These are phyloP conservation scores for Lepidochrysops patricia DNA, from an alignment of 2,888 invertebrate species.

Conservation along the genomic window DNA sequence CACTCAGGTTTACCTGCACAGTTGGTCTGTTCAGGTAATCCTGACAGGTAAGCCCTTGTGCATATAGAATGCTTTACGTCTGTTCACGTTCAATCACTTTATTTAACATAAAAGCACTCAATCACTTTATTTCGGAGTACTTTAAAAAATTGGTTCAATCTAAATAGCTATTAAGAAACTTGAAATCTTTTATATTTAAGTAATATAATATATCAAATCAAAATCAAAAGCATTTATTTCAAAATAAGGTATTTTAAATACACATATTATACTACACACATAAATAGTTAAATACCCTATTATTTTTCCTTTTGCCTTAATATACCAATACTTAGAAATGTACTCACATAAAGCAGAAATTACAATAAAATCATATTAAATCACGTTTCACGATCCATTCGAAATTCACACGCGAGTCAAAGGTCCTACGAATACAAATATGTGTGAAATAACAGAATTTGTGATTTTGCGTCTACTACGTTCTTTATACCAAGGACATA, in stretches of 20 bases:
- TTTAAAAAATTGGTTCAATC: neutral
- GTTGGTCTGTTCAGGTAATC: no score
- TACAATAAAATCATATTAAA: neutral
- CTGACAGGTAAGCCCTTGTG: no score
- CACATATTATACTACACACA: neutral
- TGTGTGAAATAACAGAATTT: neutral
- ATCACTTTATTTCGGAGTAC: neutral
- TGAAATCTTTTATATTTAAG: no score
- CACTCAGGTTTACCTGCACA: no score
- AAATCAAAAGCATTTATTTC: no score
- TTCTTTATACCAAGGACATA: neutral
- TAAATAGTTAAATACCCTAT: no score
- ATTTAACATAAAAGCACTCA: neutral
- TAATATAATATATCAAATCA: no score
- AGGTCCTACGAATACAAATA: neutral
- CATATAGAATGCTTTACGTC: no score
- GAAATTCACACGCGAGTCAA: neutral
- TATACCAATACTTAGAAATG: neutral
- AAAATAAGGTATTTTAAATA: no score
- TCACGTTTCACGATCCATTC: neutral
- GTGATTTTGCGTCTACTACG: neutral
- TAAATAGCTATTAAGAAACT: neutral
- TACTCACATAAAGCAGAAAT: neutral
- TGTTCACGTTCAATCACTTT: no score
- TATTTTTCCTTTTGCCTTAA: neutral